These are phyloP conservation scores for Eospalax fontanierii DNA, from an alignment of 2,797 vertebrate species.

Conservation along the genomic window DNA sequence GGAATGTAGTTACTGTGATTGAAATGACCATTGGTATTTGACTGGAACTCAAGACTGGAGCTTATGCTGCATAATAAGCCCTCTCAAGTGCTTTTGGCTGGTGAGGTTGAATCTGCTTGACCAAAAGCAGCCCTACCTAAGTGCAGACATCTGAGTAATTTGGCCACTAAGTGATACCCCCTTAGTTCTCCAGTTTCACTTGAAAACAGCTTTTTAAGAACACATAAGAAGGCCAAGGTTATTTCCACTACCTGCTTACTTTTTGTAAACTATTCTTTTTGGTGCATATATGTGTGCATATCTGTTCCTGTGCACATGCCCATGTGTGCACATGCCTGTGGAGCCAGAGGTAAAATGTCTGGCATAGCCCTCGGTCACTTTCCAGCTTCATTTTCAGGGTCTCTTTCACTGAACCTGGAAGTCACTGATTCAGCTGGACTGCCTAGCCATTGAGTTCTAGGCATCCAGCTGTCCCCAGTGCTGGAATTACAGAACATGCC, in stretches of 20 bases:
- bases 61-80: conserved; percentile 10
- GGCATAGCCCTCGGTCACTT: not conserved
- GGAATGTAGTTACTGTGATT: not conserved
- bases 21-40: not conserved
- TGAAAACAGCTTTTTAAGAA: conserved; percentile 30
- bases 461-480: too few species aligned
- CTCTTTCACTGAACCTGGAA: too few species aligned
- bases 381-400: too few species aligned
- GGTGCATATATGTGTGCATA: not conserved
- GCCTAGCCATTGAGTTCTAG: too few species aligned
- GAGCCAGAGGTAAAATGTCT: not conserved
- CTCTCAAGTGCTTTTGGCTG: not conserved
- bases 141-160: conserved; percentile 9
- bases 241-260: not conserved
- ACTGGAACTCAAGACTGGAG: not conserved
- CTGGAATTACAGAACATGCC: too few species aligned
- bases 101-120: not conserved
- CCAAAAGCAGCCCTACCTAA: not conserved
- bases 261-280: not conserved
- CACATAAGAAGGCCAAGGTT: not conserved
- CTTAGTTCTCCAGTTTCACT: not conserved
- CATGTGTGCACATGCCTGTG: not conserved
- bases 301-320: not conserved
- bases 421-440: too few species aligned
- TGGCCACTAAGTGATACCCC: not conserved